Evolutionary conservation across 2,113 vertebrate species (phyloP).

Genomic region (Carassius auratus): DNA sequence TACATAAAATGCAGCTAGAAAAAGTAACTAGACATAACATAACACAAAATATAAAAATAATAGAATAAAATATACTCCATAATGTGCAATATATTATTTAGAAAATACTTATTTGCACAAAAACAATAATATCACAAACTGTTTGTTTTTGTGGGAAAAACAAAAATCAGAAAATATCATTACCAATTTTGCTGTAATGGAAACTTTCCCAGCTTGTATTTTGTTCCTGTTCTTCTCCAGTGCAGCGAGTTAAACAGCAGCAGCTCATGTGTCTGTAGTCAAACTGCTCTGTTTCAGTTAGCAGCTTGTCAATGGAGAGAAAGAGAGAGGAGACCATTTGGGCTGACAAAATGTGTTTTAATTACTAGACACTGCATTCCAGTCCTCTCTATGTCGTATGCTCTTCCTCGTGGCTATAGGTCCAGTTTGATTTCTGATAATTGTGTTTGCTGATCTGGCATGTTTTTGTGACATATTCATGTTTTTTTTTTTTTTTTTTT

Average conservation of each 20-base stretch:
- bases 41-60: no score
- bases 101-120: no score
- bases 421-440: constrained; percentile 95
- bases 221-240: constrained; percentile 61
- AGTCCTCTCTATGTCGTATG: constrained; percentile 71
- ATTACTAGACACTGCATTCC: constrained; percentile 89
- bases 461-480: constrained; percentile 79
- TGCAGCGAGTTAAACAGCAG: constrained; percentile 82
- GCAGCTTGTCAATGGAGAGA: constrained; percentile 80
- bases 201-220: neutral
- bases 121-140: neutral
- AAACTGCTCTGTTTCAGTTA: constrained; percentile 81
- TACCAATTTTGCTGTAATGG: neutral
- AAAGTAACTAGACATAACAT: no score
- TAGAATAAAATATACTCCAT: no score
- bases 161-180: no score
- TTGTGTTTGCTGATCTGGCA: constrained; percentile 92
- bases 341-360: constrained; percentile 93
- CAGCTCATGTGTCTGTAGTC: constrained; percentile 84
- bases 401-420: constrained; percentile 71
- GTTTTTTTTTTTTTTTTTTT: constrained; percentile 62
- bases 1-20: no score
- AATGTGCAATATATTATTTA: no score
- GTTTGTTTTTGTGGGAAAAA: neutral
- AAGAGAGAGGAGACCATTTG: constrained; percentile 71